phyloP scores from a whole-genome alignment of 2,113 vertebrate genomes.

The Columbina picui region DNA sequence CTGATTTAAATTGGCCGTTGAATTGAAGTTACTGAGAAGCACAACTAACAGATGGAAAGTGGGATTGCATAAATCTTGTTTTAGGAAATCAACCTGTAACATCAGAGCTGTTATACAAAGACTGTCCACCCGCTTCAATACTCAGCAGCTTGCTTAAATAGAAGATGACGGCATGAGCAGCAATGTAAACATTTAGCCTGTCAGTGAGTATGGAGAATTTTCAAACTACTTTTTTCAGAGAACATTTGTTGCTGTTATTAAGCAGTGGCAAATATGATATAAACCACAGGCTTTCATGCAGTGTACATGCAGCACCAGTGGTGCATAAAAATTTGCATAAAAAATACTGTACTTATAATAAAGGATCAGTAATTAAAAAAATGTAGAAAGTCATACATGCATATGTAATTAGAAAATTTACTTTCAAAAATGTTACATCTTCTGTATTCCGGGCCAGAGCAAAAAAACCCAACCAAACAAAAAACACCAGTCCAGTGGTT shows the following conservation, averaged over 20 bases:
- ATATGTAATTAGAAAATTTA: neutral
- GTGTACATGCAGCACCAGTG: neutral
- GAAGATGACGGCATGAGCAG: neutral
- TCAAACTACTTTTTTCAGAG: neutral
- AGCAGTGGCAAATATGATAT: neutral
- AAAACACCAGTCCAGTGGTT: neutral
- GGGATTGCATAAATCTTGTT: constrained; percentile 56
- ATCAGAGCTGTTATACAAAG: constrained; percentile 50
- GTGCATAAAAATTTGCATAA: neutral
- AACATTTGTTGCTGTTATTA: neutral
- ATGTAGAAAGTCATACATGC: neutral
- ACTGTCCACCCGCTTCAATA: neutral
- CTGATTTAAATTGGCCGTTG: constrained; percentile 12
- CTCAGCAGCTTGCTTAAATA: constrained; percentile 18
- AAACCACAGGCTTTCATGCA: neutral
- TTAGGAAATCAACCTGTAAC: constrained; percentile 33
- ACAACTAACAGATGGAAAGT: constrained; percentile 68
- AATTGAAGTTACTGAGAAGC: constrained; percentile 31
- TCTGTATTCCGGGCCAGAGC: neutral
- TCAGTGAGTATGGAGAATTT: neutral
- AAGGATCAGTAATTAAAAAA: neutral
- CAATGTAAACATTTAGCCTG: neutral
- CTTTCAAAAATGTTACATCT: neutral
- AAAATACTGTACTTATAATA: neutral
- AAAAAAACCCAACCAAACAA: neutral